Base-by-base conservation (phyloP, 2,797 vertebrate species). In the Bradypodion pumilum region DNA sequence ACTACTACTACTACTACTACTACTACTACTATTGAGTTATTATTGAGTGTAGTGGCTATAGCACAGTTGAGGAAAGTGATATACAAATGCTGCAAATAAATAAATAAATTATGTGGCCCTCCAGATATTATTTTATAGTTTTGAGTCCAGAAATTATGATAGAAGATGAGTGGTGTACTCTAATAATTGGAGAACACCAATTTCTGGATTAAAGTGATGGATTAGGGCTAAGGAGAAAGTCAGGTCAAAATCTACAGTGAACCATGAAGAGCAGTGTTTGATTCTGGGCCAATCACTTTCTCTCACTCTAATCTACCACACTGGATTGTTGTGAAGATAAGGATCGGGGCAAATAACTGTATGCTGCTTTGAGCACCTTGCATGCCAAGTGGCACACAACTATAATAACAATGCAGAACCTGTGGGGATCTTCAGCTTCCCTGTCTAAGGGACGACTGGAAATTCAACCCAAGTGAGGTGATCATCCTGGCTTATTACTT, bases 391-490 rank as follows among this genome's bases (percentile, higher is more conserved):
- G 44, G 9, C 4, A 56, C 13, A 52, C 5, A 35, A 73, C n/a
- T 25, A 63, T n/a, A 35, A 15, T 16, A 52, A 74, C 32, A 35
- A 52, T 32, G 32, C 19, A 19, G 4, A 44, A 77, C 65, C 81
- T 87, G 86, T 32, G 92, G 93, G 91, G 90, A 91, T 91, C 86
- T 89, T 25, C 37, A 40, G 35, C n/a, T 15, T 7, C 40, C n/a
- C 12, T 44, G 6, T 49, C 32, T 84, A 89, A 91, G 91, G 86
- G n/a, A 91, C 37, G 89, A 29, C 90, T 91, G 83, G 78, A 82
- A 88, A n/a, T n/a, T n/a, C n/a, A n/a, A n/a, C n/a, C 84, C 83
- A 88, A 86, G 86, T 90, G 73, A 80, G 84, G 49, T 35, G 25
- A 27, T 35, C 25, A 29, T 10, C 46, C 13, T 49, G 13, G 2